Base-by-base conservation (phyloP, 2,888 invertebrate species). In the Laothoe populi region DNA sequence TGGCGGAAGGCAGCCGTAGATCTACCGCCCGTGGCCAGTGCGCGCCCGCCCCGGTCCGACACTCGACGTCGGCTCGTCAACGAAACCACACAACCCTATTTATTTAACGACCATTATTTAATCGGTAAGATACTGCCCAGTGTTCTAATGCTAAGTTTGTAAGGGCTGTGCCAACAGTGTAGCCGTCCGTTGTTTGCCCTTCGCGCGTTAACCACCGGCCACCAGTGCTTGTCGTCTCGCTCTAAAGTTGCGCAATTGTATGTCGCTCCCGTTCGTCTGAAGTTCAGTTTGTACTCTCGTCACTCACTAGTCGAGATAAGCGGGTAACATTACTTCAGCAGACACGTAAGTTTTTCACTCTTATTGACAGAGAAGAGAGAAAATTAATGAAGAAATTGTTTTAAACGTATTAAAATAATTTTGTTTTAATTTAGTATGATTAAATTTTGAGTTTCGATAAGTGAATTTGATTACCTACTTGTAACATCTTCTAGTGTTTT, bases 41-140 rank as follows among this genome's bases (percentile, higher is more conserved):
- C 92, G 87, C 92, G 92, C 88, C 92, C 86, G 85, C 83, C 89
- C 90, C 70, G 90, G 88, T 86, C 90, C 92, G 90, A 92, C 92
- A 92, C 92, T 92, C 92, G 88, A 92, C 92, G 92, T 92, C 92
- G 92, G 92, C 92, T 92, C 92, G 90, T 92, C 91, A 83, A 86
- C 88, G 86, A 89, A 82, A 85, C 84, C 82, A 90, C 86, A 90
- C 90, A 79, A 81, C 83, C 77, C 76, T 84, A 82, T 84, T 83
- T 83, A 83, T 80, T 74, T 83, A 82, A 85, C 91, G 90, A 90
- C 87, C 87, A 87, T 81, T 87, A 86, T 86, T 80, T 78, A 82
- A 89, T 83, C 91, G 92, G 92, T 92, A 92, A 92, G 91, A 86
- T 75, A 78, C 73, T 77, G 71, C 72, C 78, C 77, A 86, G 89